Conservation (phyloP, 2,888 invertebrate genomes). For the Eupithecia centaureata region DNA sequence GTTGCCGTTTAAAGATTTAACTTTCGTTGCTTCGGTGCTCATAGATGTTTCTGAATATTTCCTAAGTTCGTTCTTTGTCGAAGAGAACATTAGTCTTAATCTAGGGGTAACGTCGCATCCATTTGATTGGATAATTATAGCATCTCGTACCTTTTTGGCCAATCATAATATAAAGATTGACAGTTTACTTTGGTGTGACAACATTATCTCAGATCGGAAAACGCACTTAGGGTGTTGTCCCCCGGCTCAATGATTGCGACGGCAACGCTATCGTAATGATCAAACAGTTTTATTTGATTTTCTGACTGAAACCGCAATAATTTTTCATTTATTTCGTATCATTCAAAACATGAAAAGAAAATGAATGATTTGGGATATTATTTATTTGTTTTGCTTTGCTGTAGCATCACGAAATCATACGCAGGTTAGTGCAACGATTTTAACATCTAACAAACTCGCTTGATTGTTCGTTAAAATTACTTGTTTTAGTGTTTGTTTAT, state of each 20-base stretch:
- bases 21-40: too few relatives aligned
- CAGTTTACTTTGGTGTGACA: neutral
- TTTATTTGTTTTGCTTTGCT: slow-evolving; percentile 76
- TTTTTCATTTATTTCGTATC: slow-evolving; percentile 38
- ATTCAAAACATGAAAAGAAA: slow-evolving; percentile 76
- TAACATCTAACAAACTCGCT: neutral
- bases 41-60: neutral
- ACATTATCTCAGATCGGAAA: slow-evolving; percentile 34
- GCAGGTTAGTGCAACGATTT: slow-evolving; percentile 69
- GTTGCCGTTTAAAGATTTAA: too few relatives aligned
- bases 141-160: too few relatives aligned
- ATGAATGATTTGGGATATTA: slow-evolving; percentile 73
- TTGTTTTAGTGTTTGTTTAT: slow-evolving; percentile 5
- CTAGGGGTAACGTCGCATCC: neutral
- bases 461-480: neutral
- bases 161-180: neutral
- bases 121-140: neutral
- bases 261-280: slow-evolving; percentile 79
- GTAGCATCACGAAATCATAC: slow-evolving; percentile 63
- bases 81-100: neutral
- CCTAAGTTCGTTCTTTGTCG: neutral
- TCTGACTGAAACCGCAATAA: slow-evolving; percentile 57
- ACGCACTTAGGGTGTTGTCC: slow-evolving; percentile 76
- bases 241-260: slow-evolving; percentile 65
- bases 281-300: slow-evolving; percentile 71